Conservation (phyloP, 2,888 invertebrate species). For the Drosophila recens region DNA sequence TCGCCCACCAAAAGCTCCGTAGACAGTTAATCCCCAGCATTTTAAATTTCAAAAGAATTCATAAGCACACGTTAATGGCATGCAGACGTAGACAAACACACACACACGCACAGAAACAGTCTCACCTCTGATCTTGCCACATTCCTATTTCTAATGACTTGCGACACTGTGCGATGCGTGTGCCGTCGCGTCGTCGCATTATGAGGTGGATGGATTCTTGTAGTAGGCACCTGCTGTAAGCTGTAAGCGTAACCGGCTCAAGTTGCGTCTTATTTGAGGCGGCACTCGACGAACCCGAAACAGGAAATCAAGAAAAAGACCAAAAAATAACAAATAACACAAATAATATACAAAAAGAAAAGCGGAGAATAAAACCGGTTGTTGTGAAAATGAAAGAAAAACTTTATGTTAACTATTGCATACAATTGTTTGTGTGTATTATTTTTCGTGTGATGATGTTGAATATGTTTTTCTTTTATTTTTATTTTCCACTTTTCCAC, state of each 20-base stretch:
- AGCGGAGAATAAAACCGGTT: constrained; percentile 62
- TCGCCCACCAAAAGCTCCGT: constrained; percentile 22
- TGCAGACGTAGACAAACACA: constrained; percentile 1
- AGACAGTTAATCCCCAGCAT: constrained; percentile 32
- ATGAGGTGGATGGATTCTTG: constrained; percentile 39
- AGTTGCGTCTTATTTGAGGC: constrained; percentile 65
- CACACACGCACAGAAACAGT: background rate
- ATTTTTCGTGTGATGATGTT: constrained; percentile 41
- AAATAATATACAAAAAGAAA: constrained; percentile 22
- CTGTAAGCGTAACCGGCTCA: constrained; percentile 61
- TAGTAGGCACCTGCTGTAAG: constrained; percentile 67
- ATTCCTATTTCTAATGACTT: constrained; percentile 36
- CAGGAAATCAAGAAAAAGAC: constrained; percentile 58
- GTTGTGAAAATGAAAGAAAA: constrained; percentile 79
- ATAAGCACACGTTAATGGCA: constrained; percentile 69
- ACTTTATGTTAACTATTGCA: constrained; percentile 49
- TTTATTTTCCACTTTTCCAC: constrained; percentile 39
- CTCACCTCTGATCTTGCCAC: constrained; percentile 50
- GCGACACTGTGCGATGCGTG: constrained; percentile 43
- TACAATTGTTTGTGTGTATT: constrained; percentile 24
- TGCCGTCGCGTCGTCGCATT: constrained; percentile 13
- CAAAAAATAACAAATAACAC: constrained; percentile 23
- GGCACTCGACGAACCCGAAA: constrained; percentile 48
- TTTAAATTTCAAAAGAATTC: constrained; percentile 67
- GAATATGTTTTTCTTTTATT: constrained; percentile 38